Evolutionary conservation across 2,113 vertebrate genomes (phyloP), one percentile per base, ranked within the genome.

Genomic region (Hepsetus odoe): DNA sequence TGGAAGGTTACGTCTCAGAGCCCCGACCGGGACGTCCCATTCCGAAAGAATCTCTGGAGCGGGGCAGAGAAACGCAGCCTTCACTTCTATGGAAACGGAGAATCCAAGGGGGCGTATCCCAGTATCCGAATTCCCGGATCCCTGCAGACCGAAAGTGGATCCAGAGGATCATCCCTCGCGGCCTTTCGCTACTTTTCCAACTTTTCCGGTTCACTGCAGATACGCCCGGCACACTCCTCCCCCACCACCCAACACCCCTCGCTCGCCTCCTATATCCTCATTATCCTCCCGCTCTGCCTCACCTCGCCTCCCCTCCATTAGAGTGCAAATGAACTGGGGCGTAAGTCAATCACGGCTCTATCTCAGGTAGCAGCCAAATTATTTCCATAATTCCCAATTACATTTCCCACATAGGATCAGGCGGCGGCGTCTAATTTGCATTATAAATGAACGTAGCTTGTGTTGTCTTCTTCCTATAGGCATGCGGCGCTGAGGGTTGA

Each of bases 401-500:
- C 22, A 40, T 56, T 66, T 42, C 74, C 24, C 20, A 32, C 74
- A 51, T 11, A 66, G 62, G 74, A 76, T 66, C 59, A 51, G n/a
- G 20, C 44, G 14, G 7, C 20, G 32, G 9, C 20, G 4, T 53
- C 67, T 76, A 32, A 76, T 76, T 76, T 66, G 61, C 74, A 76
- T 76, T 70, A 75, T 65, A 78, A 85, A 81, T 18, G 20, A 44
- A 74, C 79, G 64, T 69, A 77, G 51, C 77, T 84, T 69, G 74
- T 78, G 82, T 76, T 59, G 53, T 70, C 53, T 68, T 76, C 80
- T 85, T 75, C 59, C 73, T 65, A 65, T 65, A 65, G 73, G 28
- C 16, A 0, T 12, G 32, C 8, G 24, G 26, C 78, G 62, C 68
- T 72, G 74, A 71, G 83, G 80, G 73, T 78, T 74, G 72, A 72